Evolutionary conservation across 64 coral and sea anemone species (phyloP).

Genomic region (Exaiptasia diaphana): DNA sequence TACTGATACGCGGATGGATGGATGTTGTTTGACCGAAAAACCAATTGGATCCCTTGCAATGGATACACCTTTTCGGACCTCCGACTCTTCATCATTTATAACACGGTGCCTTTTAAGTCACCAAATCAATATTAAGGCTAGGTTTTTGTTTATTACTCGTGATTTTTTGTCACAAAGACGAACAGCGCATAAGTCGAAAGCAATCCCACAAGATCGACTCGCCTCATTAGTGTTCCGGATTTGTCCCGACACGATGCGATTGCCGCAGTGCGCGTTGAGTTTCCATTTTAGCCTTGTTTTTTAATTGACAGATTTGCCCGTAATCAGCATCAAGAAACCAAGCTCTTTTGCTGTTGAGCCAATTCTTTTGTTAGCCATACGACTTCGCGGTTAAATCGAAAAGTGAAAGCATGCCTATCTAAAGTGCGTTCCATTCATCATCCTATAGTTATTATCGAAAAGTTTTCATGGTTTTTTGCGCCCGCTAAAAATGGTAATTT

Average conservation of each 20-base stretch:
- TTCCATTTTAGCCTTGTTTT: too few relatives aligned
- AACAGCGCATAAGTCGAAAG: too few relatives aligned
- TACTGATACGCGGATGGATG: too few relatives aligned
- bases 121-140: too few relatives aligned
- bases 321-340: neutral
- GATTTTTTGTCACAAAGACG: too few relatives aligned
- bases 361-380: conserved; percentile 11
- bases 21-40: too few relatives aligned
- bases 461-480: neutral
- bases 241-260: neutral
- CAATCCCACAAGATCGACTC: too few relatives aligned
- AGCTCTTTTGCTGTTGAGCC: neutral
- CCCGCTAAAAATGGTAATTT: neutral
- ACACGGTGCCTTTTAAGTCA: neutral
- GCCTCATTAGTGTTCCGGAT: neutral
- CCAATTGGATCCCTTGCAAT: too few relatives aligned
- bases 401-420: neutral
- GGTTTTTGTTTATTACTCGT: too few relatives aligned
- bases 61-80: too few relatives aligned
- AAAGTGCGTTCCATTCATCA: neutral
- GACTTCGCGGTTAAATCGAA: neutral
- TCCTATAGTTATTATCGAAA: neutral
- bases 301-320: neutral
- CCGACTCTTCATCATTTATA: too few relatives aligned
- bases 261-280: too few relatives aligned